Percentiles rank a stretch among this genome's conserved stretches.
phyloP scores from a whole-genome alignment of 30 jellyfish, hydroid and myxozoan genomes.

The Cassiopea xamachana region DNA sequence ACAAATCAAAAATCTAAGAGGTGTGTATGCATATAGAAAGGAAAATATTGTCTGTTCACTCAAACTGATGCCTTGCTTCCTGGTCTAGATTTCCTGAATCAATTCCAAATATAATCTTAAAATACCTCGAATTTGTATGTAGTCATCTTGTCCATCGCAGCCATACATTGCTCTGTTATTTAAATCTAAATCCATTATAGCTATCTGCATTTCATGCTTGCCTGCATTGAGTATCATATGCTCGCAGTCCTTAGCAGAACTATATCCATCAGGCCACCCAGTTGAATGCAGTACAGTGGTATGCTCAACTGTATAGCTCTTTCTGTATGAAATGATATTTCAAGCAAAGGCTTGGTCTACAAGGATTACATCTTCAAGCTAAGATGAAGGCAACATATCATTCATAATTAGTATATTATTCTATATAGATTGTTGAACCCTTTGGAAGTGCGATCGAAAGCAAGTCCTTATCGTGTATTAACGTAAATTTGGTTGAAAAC shows the following conservation, averaged over 20 bases:
- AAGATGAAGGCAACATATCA: too few relatives aligned
- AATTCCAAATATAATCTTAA: background rate
- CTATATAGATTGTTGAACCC: too few relatives aligned
- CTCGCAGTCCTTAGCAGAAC: background rate
- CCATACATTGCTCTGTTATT: conserved; percentile 5
- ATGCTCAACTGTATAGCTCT: conserved; percentile 11
- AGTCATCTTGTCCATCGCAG: conserved; percentile 31
- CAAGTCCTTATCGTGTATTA: too few relatives aligned
- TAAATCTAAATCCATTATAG: conserved; percentile 6
- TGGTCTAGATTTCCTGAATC: too few relatives aligned
- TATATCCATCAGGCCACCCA: conserved; percentile 26
- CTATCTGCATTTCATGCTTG: conserved; percentile 1
- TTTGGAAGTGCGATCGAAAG: too few relatives aligned
- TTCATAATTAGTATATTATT: too few relatives aligned
- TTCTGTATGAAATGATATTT: background rate
- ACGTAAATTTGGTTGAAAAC: too few relatives aligned
- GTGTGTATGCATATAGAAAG: too few relatives aligned
- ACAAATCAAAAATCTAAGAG: too few relatives aligned
- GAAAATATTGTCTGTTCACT: too few relatives aligned
- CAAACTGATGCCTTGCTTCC: too few relatives aligned
- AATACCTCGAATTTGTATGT: conserved; percentile 4
- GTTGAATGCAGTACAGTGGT: conserved; percentile 16
- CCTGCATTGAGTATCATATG: background rate
- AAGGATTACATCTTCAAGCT: too few relatives aligned
- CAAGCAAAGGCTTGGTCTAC: background rate